phyloP scores from a whole-genome alignment of 2,888 invertebrate species.

The Cephonodes hylas region DNA sequence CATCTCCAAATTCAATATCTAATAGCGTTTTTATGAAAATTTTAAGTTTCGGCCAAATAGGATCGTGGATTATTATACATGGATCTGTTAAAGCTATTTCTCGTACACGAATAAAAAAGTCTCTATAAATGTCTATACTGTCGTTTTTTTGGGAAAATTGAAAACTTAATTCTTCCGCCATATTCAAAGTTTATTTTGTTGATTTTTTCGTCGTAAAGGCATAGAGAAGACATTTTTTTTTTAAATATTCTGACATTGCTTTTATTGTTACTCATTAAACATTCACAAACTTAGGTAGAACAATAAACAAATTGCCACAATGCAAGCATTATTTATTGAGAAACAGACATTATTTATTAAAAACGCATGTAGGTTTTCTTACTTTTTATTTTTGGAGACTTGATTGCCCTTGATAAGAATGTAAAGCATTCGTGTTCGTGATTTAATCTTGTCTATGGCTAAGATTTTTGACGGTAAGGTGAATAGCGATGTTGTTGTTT shows the following conservation, averaged over 20 bases:
- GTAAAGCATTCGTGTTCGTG: neutral
- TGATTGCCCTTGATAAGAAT: neutral
- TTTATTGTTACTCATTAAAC: no score
- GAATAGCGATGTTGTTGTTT: no score
- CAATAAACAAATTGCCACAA: no score
- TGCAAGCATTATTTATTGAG: no score
- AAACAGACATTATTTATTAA: no score
- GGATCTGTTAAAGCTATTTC: slow-evolving; percentile 37
- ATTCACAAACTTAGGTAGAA: no score
- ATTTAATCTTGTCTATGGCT: neutral
- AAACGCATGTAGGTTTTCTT: no score
- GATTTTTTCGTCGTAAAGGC: neutral
- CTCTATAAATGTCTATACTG: slow-evolving; percentile 47
- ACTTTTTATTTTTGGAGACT: neutral
- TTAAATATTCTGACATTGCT: no score
- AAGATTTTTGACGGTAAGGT: no score
- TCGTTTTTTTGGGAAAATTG: neutral
- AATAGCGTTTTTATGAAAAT: slow-evolving; percentile 39
- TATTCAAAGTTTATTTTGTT: no score
- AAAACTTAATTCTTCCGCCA: neutral
- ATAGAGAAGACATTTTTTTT: neutral
- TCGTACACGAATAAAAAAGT: slow-evolving; percentile 45
- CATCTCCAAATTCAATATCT: slow-evolving; percentile 41
- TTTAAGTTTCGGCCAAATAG: slow-evolving; percentile 41
- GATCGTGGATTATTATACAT: slow-evolving; percentile 41